Conservation (phyloP, 2,797 vertebrate genomes). For the Poeciliopsis presidionis region DNA sequence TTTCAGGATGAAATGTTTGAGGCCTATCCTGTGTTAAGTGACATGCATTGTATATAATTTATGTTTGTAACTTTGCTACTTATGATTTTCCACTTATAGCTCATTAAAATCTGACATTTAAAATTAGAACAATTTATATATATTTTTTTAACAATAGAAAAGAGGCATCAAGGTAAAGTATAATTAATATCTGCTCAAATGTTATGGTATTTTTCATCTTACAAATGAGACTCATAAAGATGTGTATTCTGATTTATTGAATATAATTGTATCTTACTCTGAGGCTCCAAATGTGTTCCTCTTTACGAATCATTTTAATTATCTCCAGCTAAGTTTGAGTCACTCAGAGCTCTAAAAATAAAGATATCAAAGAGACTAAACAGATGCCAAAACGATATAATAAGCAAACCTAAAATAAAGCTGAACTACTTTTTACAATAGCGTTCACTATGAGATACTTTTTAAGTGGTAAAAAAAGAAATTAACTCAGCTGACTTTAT, state of each 20-base stretch:
- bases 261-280: not conserved
- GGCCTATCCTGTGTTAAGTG: not conserved
- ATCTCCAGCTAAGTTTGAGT: not conserved
- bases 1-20: not conserved
- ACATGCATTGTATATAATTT: not conserved
- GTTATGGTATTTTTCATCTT: no score
- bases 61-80: not conserved
- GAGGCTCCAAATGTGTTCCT: not conserved
- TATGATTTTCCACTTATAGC: not conserved
- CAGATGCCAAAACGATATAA: not conserved
- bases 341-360: not conserved
- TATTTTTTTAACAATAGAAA: no score
- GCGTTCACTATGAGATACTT: not conserved
- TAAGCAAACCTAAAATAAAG: not conserved
- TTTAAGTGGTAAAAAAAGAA: not conserved
- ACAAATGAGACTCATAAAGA: no score
- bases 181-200: no score
- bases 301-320: not conserved
- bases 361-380: not conserved
- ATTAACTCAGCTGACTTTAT: not conserved
- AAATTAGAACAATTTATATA: no score
- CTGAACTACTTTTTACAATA: not conserved
- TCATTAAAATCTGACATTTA: no score
- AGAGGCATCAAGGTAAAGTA: no score
- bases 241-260: no score